Base-by-base conservation (phyloP, 1,140 invertebrate species). In the Pogonomyrmex californicus region DNA sequence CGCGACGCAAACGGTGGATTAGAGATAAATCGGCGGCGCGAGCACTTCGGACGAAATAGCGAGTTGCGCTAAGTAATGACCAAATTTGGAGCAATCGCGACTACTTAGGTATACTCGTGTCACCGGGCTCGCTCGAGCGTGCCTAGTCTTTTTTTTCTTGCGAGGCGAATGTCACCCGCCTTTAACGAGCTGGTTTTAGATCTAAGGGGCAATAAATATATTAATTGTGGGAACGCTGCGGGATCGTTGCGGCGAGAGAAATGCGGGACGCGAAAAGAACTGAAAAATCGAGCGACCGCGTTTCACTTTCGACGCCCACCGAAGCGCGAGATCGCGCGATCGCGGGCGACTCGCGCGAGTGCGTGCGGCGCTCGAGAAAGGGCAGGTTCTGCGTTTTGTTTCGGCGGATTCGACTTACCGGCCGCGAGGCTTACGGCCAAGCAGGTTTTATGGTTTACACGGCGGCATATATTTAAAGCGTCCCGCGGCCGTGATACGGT, bases 301-400 rank as follows among this genome's bases (percentile, higher is more conserved):
- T 90, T 91, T 91, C 78, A 87, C 86, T 91, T 86, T 88, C 91
- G 86, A 92, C 91, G 90, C 90, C 88, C 88, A 92, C 87, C 75
- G 65, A 73, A 78, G 68, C 49, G 86, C 66, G 66, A 60, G 85
- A 87, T 86, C 60, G 71, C 60, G 62, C 66, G 73, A 86, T 9
- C 41, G 60, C 33, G 60, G 33, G 47, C 66, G 85, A 60, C 54
- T 30, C 71, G 54, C 10, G 30, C 44, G 87, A 51, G 66, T 60
- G 56, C 36, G 47, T 36, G 33, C n/a, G 58, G 56, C 87, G 62
- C 51, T 71, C 66, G 81, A 75, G 70, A 90, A 82, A 78, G 90
- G 89, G 81, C 88, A 92, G 86, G 90, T 92, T 92, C 89, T 87
- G 54, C 54, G 87, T 91, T 92, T 91, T 89, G 91, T 92, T 92